phyloP scores from a whole-genome alignment of 2,888 invertebrate genomes.

The Drosophila kanekoi region DNA sequence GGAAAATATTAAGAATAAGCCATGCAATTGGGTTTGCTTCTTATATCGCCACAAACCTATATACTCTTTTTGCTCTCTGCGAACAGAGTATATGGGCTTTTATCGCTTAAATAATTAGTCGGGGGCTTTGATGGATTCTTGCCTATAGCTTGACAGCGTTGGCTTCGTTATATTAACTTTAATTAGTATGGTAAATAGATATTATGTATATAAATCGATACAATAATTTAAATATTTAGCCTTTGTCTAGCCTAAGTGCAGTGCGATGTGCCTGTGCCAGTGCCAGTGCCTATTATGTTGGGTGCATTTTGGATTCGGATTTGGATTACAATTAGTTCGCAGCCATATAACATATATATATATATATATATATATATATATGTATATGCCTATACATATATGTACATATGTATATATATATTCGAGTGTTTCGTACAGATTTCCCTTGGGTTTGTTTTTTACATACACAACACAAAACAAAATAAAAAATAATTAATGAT shows the following conservation, averaged over 20 bases:
- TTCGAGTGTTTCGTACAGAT: slow-evolving; percentile 68
- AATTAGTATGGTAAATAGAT: slow-evolving; percentile 78
- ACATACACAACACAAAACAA: slow-evolving; percentile 30
- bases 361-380: slow-evolving; percentile 36
- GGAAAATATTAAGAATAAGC: neutral
- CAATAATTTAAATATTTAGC: slow-evolving; percentile 78
- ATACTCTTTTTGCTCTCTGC: too few species aligned
- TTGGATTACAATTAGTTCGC: slow-evolving; percentile 52
- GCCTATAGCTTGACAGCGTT: slow-evolving; percentile 11
- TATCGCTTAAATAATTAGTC: slow-evolving; percentile 1
- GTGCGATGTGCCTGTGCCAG: slow-evolving; percentile 41
- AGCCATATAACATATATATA: slow-evolving; percentile 33
- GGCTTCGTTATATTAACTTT: slow-evolving; percentile 76
- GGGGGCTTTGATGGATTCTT: slow-evolving; percentile 3
- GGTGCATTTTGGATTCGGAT: slow-evolving; percentile 56
- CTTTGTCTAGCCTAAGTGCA: slow-evolving; percentile 75
- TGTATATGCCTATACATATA: slow-evolving; percentile 30
- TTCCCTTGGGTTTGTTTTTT: slow-evolving; percentile 46
- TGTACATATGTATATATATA: slow-evolving; percentile 26
- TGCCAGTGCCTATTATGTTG: slow-evolving; percentile 33
- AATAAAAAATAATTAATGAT: slow-evolving; percentile 32
- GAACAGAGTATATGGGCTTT: too few species aligned
- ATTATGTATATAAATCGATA: slow-evolving; percentile 70
- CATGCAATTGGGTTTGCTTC: neutral
- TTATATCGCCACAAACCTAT: neutral